phyloP scores from a whole-genome alignment of 2,888 invertebrate genomes.

The Tholera decimalis region DNA sequence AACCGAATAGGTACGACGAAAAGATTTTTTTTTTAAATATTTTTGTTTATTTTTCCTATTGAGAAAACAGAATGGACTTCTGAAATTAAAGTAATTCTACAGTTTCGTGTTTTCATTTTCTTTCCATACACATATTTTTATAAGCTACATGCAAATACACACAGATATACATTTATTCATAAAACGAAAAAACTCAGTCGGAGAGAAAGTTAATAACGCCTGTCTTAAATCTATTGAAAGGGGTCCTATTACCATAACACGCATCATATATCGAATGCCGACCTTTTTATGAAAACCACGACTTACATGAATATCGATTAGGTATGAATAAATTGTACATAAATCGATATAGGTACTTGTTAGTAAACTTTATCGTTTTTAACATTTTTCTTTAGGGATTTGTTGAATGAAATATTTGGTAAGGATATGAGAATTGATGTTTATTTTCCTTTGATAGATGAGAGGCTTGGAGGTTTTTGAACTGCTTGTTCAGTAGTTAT shows the following conservation, averaged over 20 bases:
- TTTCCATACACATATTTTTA: neutral
- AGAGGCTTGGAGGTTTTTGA: too few species aligned
- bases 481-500: too few species aligned
- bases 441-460: too few species aligned
- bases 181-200: constrained; percentile 7
- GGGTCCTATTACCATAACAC: constrained; percentile 57
- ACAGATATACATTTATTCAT: neutral
- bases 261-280: constrained; percentile 57
- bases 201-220: constrained; percentile 27
- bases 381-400: too few species aligned
- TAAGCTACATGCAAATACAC: neutral
- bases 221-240: constrained; percentile 45
- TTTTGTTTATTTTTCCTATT: too few species aligned
- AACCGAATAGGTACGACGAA: too few species aligned
- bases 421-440: too few species aligned
- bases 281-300: constrained; percentile 46
- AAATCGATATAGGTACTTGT: constrained; percentile 47
- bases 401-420: too few species aligned
- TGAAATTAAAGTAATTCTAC: too few species aligned
- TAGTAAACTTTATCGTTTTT: constrained; percentile 34
- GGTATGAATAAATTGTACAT: constrained; percentile 64
- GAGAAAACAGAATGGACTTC: too few species aligned
- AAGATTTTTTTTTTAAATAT: too few species aligned
- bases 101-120: too few species aligned
- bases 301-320: constrained; percentile 70